Base-by-base conservation (phyloP, 2,888 invertebrate genomes). In the Agapostemon virescens region DNA sequence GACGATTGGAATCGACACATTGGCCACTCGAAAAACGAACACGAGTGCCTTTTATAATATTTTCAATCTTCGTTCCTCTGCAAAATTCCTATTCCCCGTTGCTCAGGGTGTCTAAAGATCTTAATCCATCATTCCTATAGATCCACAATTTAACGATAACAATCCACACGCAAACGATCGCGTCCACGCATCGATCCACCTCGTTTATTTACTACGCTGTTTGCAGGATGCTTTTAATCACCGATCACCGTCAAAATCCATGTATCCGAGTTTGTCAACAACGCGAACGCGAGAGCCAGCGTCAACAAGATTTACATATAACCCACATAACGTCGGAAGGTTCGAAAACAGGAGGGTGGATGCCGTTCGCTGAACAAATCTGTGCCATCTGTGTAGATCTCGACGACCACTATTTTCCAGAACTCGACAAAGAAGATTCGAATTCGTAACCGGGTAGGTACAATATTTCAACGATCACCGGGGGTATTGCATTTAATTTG, bases 401-500 rank as follows among this genome's bases (percentile, higher is more conserved):
- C n/a, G 49, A n/a, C 9, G 58, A 1, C 2, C 2, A 11, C 2
- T 17, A 30, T 33, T 58, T 58, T 58, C 30, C 15, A 33, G 30
- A 58, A 30, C 6, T 7, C 17, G 20, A 58, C 17, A 13, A 20
- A 30, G 30, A 58, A 58, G 7, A 13, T 11, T 63, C 63, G 13
- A 13, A 20, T 13, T 36, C n/a, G 36, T 36, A 11, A 61, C 17
- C 33, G 3, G 55, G 7, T 17, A 26, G 36, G 63, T 13, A n/a
- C 69, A 52, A 45, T 69, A 69, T 68, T 26, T 30, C 55, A 55
- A 17, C 36, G 9, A 61, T n/a, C 42, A 15, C 42, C 36, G 20
- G 30, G 20, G 55, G 61, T 36, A 30, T 30, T 26, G 71, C 72
- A 13, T 55, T 45, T 64, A 23, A 69, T 45, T 66, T 45, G 30